Evolutionary conservation across 2,888 invertebrate species (phyloP).

Genomic region (Eupithecia dodoneata): DNA sequence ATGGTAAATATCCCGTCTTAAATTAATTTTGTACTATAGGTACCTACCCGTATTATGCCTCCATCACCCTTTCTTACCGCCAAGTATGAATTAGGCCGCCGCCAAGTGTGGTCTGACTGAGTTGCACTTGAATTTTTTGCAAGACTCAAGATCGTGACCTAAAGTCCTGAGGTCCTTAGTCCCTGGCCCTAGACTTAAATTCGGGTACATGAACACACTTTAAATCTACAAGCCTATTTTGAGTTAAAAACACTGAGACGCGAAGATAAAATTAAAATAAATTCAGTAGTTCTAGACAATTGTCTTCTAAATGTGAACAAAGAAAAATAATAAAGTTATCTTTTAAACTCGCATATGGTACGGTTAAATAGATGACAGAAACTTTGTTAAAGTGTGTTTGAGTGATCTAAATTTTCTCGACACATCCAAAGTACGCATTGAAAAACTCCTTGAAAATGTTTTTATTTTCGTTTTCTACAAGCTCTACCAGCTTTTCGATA

Average conservation of each 20-base stretch:
- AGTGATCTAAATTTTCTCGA: not conserved
- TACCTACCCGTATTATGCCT: no score
- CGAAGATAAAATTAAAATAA: constrained; percentile 37
- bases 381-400: not conserved
- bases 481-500: not conserved
- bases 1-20: no score
- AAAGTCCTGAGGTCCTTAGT: not conserved
- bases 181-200: constrained; percentile 10
- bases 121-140: not conserved
- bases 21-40: no score
- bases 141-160: not conserved
- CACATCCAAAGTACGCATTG: not conserved
- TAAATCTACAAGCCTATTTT: not conserved
- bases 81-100: not conserved
- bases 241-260: constrained; percentile 32
- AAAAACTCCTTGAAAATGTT: not conserved
- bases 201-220: not conserved
- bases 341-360: not conserved
- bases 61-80: not conserved
- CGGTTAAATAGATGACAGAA: not conserved
- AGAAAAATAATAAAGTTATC: not conserved
- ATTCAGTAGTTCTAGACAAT: constrained; percentile 29
- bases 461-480: not conserved
- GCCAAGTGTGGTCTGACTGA: not conserved
- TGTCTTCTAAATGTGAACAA: not conserved